Percentiles rank a stretch among this genome's conserved stretches.
Conservation (phyloP, 2,888 invertebrate genomes). For the Plagiodera versicolora region DNA sequence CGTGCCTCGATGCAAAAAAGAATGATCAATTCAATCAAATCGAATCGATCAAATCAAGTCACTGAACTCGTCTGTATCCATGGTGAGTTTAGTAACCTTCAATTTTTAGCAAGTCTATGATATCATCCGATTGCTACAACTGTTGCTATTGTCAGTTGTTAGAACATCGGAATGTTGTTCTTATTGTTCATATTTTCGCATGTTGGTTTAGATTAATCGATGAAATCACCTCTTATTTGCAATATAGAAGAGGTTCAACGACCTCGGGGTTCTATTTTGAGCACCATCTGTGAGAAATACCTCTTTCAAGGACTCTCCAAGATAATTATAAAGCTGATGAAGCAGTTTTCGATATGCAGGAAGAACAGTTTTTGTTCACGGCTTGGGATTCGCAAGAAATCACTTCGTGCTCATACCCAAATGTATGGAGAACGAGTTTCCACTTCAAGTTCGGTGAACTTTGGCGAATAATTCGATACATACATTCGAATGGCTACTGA, state of each 20-base stretch:
- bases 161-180: not conserved
- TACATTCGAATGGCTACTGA: not conserved
- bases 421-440: not conserved
- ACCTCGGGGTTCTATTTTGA: slow-evolving; percentile 14
- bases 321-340: slow-evolving; percentile 3
- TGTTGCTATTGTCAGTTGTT: not conserved
- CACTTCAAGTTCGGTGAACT: not conserved
- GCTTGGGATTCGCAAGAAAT: not conserved
- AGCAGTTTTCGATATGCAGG: slow-evolving; percentile 10
- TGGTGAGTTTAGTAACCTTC: slow-evolving; percentile 3
- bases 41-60: not conserved
- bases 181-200: too few relatives aligned
- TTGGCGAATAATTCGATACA: not conserved
- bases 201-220: too few relatives aligned
- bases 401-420: not conserved
- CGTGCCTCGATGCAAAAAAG: not conserved
- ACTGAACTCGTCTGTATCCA: slow-evolving; percentile 2
- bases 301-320: slow-evolving; percentile 7
- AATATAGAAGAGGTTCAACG: slow-evolving; percentile 19
- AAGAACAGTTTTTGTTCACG: not conserved
- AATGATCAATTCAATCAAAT: not conserved
- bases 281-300: slow-evolving; percentile 1
- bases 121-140: not conserved
- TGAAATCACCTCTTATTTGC: too few relatives aligned
- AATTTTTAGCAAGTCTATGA: slow-evolving; percentile 12